phyloP scores from a whole-genome alignment of 2,888 invertebrate genomes.

The Thera obeliscata region DNA sequence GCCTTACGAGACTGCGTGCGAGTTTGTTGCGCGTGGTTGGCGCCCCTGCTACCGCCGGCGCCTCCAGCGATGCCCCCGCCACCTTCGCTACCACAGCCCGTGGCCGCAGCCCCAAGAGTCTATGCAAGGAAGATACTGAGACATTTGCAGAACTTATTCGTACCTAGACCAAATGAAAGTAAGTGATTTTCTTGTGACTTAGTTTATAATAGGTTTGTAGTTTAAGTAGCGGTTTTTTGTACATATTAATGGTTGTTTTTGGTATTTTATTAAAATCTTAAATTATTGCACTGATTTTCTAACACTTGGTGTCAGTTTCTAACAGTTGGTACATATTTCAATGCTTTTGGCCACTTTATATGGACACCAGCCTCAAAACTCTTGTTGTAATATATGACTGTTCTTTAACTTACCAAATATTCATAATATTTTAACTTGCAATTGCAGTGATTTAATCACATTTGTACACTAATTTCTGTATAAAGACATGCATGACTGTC shows the following conservation, averaged over 20 bases:
- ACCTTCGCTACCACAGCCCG: constrained; percentile 94
- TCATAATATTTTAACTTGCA: not conserved
- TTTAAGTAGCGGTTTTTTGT: constrained; percentile 3
- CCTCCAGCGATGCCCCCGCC: constrained; percentile 93
- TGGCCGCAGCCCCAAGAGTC: constrained; percentile 94
- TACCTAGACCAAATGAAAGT: constrained; percentile 97
- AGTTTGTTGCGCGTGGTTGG: constrained; percentile 98
- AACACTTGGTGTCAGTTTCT: not conserved
- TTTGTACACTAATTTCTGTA: constrained; percentile 9
- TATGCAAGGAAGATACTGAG: constrained; percentile 95
- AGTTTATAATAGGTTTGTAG: too few species aligned
- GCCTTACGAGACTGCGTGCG: constrained; percentile 98
- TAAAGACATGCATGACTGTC: constrained; percentile 21
- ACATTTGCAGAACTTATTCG: constrained; percentile 97
- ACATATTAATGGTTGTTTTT: not conserved
- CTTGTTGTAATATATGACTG: not conserved
- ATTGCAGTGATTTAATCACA: not conserved
- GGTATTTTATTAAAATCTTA: not conserved
- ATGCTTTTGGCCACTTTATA: too few species aligned
- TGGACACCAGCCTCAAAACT: not conserved
- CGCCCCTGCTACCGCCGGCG: constrained; percentile 93
- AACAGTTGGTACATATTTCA: too few species aligned
- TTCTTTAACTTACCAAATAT: not conserved
- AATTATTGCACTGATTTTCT: constrained; percentile 10
- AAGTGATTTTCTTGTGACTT: constrained; percentile 57